Evolutionary conservation across 2,888 invertebrate species (phyloP).

Genomic region (Galeopsomyia nigrocyanea): DNA sequence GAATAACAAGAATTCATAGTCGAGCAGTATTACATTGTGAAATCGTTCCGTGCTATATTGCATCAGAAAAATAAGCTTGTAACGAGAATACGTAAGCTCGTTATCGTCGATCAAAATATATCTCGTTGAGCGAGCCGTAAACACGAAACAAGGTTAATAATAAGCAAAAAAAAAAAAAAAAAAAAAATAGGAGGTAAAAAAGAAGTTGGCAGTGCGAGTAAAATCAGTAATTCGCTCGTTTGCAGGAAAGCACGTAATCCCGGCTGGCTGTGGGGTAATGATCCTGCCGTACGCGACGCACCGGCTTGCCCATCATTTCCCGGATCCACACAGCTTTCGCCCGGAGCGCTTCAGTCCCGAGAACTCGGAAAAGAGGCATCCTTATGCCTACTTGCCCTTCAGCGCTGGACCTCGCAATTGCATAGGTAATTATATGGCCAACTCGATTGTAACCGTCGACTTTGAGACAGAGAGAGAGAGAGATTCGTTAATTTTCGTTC

Average conservation of each 20-base stretch:
- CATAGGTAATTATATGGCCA: constrained; percentile 64
- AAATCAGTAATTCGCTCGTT: constrained; percentile 24
- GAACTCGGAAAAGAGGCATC: constrained; percentile 70
- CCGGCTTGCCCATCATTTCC: constrained; percentile 71
- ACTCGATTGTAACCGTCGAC: no score
- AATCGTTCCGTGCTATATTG: no score
- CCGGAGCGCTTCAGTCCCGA: constrained; percentile 73
- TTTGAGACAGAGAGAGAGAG: no score
- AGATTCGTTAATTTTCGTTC: neutral
- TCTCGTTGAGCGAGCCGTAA: no score
- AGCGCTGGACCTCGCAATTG: constrained; percentile 75
- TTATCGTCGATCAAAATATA: no score
- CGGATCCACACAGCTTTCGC: constrained; percentile 72
- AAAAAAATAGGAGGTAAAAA: neutral
- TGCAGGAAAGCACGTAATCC: constrained; percentile 69
- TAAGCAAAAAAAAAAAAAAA: neutral
- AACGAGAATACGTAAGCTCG: no score
- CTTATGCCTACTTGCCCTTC: constrained; percentile 74
- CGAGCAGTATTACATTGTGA: no score
- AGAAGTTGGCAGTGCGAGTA: neutral
- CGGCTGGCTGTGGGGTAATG: constrained; percentile 72
- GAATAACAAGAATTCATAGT: no score
- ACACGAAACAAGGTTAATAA: constrained; percentile 9
- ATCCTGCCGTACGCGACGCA: constrained; percentile 73
- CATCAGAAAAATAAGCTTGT: no score